Conservation (phyloP, 1,140 invertebrate genomes). For the Diabrotica virgifera region DNA sequence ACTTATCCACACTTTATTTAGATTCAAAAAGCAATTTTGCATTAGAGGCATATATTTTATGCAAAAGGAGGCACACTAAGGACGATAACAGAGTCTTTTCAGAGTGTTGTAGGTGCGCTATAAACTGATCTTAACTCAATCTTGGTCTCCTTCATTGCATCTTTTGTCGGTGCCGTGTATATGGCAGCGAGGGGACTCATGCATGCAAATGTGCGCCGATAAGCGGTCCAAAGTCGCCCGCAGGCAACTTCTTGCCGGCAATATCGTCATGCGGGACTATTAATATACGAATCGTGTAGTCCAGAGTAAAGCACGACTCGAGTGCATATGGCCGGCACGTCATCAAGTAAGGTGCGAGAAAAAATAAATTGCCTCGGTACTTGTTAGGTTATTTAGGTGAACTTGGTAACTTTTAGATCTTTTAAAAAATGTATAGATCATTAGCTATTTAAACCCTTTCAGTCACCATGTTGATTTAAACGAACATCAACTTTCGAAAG, state of each 20-base stretch:
- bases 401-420: too few relatives aligned
- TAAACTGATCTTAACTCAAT: slow-evolving; percentile 12
- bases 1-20: background rate
- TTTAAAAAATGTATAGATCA: too few relatives aligned
- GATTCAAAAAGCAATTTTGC: slow-evolving; percentile 5
- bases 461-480: too few relatives aligned
- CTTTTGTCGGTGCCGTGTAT: background rate
- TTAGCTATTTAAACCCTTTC: too few relatives aligned
- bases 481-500: too few relatives aligned
- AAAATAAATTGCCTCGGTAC: too few relatives aligned
- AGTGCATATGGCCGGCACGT: too few relatives aligned
- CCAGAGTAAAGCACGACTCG: too few relatives aligned
- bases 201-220: slow-evolving; percentile 3
- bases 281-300: too few relatives aligned
- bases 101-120: background rate
- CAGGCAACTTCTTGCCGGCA: background rate
- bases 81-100: slow-evolving; percentile 11
- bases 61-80: slow-evolving; percentile 4
- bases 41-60: slow-evolving; percentile 11
- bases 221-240: background rate
- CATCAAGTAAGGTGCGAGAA: too few relatives aligned
- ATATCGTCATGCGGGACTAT: slow-evolving; percentile 3
- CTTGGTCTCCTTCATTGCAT: slow-evolving; percentile 7
- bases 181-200: slow-evolving; percentile 4
- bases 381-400: too few relatives aligned